Evolutionary conservation across 2,888 invertebrate species (phyloP).

Genomic region (Suillia variegata): DNA sequence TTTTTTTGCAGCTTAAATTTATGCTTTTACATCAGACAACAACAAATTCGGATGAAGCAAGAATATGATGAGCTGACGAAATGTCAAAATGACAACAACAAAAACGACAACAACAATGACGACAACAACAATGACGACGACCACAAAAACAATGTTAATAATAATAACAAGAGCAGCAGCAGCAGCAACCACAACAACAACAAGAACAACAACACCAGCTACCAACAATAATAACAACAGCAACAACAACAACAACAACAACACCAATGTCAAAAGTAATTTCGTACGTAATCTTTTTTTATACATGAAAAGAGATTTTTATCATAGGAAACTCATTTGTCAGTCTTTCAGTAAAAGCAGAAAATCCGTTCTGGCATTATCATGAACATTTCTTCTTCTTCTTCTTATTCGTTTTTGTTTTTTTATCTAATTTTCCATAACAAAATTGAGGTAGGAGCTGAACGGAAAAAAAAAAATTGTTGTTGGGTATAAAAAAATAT

Average conservation of each 20-base stretch:
- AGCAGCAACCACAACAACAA: slow-evolving; percentile 20
- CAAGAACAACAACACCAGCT: slow-evolving; percentile 20
- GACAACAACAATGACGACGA: slow-evolving; percentile 17
- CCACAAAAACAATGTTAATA: slow-evolving; percentile 18
- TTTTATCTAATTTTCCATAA: too few relatives aligned
- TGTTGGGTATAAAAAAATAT: too few relatives aligned
- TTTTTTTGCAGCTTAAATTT: not conserved
- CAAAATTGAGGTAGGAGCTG: too few relatives aligned
- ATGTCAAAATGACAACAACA: not conserved
- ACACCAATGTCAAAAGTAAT: slow-evolving; percentile 15
- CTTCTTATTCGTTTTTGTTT: too few relatives aligned
- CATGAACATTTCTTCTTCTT: not conserved
- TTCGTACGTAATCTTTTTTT: not conserved
- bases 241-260: slow-evolving; percentile 8
- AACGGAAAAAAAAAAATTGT: too few relatives aligned
- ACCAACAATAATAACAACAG: not conserved
- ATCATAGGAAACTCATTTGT: not conserved
- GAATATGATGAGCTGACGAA: not conserved
- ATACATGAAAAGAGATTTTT: not conserved
- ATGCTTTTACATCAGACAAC: not conserved
- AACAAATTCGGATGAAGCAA: not conserved
- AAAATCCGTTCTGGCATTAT: not conserved
- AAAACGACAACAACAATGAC: slow-evolving; percentile 7
- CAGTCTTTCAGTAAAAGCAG: not conserved
- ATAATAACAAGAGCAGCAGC: slow-evolving; percentile 10